Evolutionary conservation across 2,797 vertebrate genomes (phyloP).

Genomic region (Staurois parvus): DNA sequence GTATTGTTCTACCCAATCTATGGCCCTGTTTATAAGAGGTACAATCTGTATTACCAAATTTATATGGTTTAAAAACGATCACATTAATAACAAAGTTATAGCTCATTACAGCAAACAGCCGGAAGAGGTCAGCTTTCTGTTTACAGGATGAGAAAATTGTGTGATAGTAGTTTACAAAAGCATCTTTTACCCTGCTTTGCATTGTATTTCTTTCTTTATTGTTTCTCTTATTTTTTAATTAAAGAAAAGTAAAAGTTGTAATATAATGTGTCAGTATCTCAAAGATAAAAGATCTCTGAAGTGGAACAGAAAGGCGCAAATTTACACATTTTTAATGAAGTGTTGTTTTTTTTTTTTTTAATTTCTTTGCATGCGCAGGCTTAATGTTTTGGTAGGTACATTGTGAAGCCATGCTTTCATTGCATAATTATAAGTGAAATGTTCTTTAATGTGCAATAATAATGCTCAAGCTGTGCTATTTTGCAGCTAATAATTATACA

Average conservation of each 20-base stretch:
- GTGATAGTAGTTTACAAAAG: constrained; percentile 9
- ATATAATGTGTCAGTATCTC: constrained; percentile 68
- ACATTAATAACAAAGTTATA: not conserved
- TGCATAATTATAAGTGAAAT: constrained; percentile 88
- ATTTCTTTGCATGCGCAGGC: constrained; percentile 65
- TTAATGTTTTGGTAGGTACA: constrained; percentile 79
- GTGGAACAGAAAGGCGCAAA: constrained; percentile 69
- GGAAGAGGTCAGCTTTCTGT: not conserved
- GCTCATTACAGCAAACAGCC: constrained; percentile 7
- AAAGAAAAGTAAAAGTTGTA: constrained; percentile 70
- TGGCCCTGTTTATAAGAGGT: not conserved
- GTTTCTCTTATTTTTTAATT: constrained; percentile 73
- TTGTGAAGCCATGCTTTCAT: constrained; percentile 81
- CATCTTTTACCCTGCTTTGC: constrained; percentile 33
- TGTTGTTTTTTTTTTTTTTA: constrained; percentile 62
- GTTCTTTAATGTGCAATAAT: constrained; percentile 87
- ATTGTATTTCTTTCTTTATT: constrained; percentile 68
- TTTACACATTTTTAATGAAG: constrained; percentile 71
- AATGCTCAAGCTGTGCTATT: constrained; percentile 85
- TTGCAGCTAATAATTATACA: constrained; percentile 89
- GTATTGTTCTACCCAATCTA: not conserved
- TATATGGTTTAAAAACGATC: not conserved
- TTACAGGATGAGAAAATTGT: constrained; percentile 28
- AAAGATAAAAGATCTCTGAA: constrained; percentile 64
- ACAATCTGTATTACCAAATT: not conserved